Base-by-base conservation (phyloP, 2,888 invertebrate genomes). In the Nomada ferruginata region DNA sequence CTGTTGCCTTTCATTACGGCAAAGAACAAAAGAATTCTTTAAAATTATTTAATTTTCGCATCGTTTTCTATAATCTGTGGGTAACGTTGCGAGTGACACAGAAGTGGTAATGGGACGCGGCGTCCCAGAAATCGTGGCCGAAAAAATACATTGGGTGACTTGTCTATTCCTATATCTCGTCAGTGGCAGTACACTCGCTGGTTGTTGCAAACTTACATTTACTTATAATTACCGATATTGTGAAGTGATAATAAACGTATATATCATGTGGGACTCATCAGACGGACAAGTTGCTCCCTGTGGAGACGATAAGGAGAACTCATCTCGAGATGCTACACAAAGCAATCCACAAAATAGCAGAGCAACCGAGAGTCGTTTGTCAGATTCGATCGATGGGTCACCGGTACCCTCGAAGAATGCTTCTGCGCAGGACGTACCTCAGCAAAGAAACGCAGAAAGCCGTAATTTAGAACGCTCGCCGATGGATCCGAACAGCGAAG, bases 291-390 rank as follows among this genome's bases (percentile, higher is more conserved):
- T 29, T 29, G 29, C 29, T 29, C 29, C 7, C 15, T 20, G 52
- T 0, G 60, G 2, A 0, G 44, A 69, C 5, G 63, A 65, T 20
- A 73, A 65, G 47, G 70, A 74, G 13, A 61, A 66, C 23, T 15
- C 47, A 13, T 47, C 47, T 11, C 47, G 47, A 0, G 23, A 11
- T 36, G 1, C 36, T 36, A 7, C 36, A 10, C n/a, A 11, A 2
- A 68, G 13, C 63, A 42, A 18, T 5, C 9, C 29, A 0, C 57
- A 18, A 15, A 23, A 52, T 2, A 20, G 1, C 13, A 10, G 9
- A 0, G 0, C 18, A 13, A 13, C 4, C 50, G 42, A 0, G 9
- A 59, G n/a, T 5, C 13, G 1, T 42, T 9, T 57, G 1, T 11
- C 13, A 3, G 55, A 13, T 36, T n/a, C 29, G n/a, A 47, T 10